A percentile compares a stretch with the other conserved stretches of the same genome.
Evolutionary conservation across 2,113 vertebrate species (phyloP).

Genomic region (Perccottus glenii): DNA sequence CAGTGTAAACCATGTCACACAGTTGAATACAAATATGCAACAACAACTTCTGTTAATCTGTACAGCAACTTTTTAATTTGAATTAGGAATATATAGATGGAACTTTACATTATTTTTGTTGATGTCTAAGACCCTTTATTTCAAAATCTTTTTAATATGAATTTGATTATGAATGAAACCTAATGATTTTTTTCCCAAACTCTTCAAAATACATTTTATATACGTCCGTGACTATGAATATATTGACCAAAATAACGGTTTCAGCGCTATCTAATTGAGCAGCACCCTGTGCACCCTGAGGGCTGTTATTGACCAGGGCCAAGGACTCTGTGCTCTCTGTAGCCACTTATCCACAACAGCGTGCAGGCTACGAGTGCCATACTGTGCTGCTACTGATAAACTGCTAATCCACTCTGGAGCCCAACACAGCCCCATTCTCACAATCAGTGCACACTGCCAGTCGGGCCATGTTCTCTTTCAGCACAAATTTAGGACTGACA

Average conservation of each 20-base stretch:
- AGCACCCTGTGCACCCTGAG: constrained; percentile 27
- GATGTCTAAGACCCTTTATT: too few relatives aligned
- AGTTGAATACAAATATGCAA: neutral
- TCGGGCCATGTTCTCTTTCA: constrained; percentile 36
- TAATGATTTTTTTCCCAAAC: constrained; percentile 20
- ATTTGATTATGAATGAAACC: constrained; percentile 2
- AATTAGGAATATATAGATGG: too few relatives aligned
- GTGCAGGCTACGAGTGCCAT: constrained; percentile 40
- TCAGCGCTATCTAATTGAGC: constrained; percentile 55
- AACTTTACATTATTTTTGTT: too few relatives aligned
- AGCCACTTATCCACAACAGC: constrained; percentile 56
- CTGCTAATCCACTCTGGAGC: constrained; percentile 63
- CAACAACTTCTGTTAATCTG: too few relatives aligned
- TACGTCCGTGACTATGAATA: constrained; percentile 34
- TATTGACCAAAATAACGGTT: constrained; percentile 45
- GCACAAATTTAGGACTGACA: constrained; percentile 28
- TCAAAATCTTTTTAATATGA: constrained; percentile 1
- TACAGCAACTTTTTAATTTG: too few relatives aligned
- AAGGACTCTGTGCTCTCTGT: constrained; percentile 46
- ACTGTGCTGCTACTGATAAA: constrained; percentile 67
- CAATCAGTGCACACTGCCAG: constrained; percentile 25
- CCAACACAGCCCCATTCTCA: constrained; percentile 32
- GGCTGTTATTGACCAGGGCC: constrained; percentile 57
- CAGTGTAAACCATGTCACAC: constrained; percentile 24
- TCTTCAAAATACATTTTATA: constrained; percentile 22